A percentile compares a stretch with the other conserved stretches of the same genome.
Evolutionary conservation across 2,113 vertebrate species (phyloP).

Genomic region (Willisornis vidua): DNA sequence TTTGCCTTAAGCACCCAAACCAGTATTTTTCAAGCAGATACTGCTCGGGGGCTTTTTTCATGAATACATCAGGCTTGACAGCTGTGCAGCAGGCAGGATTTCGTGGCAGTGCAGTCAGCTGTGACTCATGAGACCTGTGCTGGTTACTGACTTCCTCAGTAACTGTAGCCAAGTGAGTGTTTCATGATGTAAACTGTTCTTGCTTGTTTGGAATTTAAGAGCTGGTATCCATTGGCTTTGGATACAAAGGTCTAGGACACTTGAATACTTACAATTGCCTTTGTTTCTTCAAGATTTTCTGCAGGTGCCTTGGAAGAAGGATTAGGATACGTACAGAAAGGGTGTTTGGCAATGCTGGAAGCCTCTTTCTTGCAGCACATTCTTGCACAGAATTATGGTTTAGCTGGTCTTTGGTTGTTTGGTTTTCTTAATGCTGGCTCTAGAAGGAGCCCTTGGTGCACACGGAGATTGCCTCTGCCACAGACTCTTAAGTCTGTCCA

Average conservation of each 20-base stretch:
- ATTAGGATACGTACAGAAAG: background rate
- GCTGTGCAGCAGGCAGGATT: conserved; percentile 24
- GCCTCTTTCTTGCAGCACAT: background rate
- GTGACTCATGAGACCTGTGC: conserved; percentile 31
- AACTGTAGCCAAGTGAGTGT: conserved; percentile 29
- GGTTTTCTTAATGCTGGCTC: background rate
- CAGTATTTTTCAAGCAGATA: background rate
- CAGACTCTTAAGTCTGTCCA: background rate
- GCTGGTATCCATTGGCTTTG: background rate
- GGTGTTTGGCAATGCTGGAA: background rate
- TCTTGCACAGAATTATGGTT: background rate
- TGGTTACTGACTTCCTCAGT: background rate
- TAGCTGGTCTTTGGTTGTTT: background rate
- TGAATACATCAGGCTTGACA: background rate
- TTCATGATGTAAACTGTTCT: background rate
- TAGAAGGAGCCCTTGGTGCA: background rate
- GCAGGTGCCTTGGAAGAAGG: background rate
- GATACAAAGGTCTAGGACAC: background rate
- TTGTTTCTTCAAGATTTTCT: background rate
- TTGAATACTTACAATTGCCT: background rate
- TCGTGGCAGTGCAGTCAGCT: background rate
- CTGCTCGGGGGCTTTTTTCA: background rate
- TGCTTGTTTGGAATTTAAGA: background rate
- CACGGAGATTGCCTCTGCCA: background rate
- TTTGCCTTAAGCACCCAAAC: background rate